A percentile compares a stretch with the other conserved stretches of the same genome.
Evolutionary conservation across 2,797 vertebrate species (phyloP).

Genomic region (Sebastes melanostomus): DNA sequence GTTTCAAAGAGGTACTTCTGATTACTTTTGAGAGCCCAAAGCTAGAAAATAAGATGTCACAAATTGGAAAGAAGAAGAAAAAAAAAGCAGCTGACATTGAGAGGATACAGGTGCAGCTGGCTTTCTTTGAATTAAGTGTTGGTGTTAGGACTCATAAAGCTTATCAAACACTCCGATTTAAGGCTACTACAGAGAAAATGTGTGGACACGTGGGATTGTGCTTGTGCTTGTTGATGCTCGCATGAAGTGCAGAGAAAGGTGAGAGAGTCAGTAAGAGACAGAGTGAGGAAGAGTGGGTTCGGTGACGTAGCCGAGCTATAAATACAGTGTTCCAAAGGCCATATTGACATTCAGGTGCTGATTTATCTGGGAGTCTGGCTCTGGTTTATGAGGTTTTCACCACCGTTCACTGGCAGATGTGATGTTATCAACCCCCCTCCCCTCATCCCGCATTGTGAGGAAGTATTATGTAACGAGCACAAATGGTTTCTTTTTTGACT

Average conservation of each 20-base stretch:
- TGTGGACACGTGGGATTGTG: background rate
- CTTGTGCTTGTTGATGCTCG: background rate
- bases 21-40: background rate
- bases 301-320: conserved; percentile 61
- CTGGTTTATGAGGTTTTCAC: conserved; percentile 58
- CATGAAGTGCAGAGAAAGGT: conserved; percentile 13
- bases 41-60: conserved; percentile 6
- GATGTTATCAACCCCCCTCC: conserved; percentile 32
- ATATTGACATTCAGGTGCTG: conserved; percentile 74
- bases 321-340: conserved; percentile 71
- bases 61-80: background rate
- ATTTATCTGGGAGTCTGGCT: conserved; percentile 67
- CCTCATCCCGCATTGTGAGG: background rate
- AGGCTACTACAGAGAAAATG: background rate
- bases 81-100: background rate
- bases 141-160: background rate
- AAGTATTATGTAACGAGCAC: conserved; percentile 13
- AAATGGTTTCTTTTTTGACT: conserved; percentile 34
- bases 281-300: conserved; percentile 34
- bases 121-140: background rate
- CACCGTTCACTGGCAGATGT: conserved; percentile 42
- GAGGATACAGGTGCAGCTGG: background rate
- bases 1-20: conserved; percentile 4
- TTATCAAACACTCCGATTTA: background rate
- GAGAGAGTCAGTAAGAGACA: conserved; percentile 14